Evolutionary conservation across 1,140 invertebrate genomes (phyloP), one percentile per base, ranked within the genome.

Genomic region (Manduca sexta): DNA sequence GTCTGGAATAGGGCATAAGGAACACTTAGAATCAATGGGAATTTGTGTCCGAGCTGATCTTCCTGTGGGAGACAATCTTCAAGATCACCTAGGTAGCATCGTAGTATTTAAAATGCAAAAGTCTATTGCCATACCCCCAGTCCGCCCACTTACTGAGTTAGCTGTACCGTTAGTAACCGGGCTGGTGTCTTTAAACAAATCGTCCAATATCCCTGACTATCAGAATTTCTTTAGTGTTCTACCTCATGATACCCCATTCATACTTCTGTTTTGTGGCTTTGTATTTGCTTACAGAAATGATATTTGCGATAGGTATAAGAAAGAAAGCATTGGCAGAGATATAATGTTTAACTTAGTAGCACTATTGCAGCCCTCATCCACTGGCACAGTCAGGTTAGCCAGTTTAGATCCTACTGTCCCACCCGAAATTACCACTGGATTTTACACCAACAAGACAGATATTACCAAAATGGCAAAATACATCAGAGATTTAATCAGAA

Each of bases 381-480:
- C 12, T 14, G 46, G 46, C 15, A 10, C 13, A n/a, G 29, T 49
- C 4, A 26, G 35, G 8, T 37, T 49, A 10, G 16, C 15, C n/a
- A 49, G 46, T 41, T 10, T 38, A n/a, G n/a, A 49, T 14, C 21
- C 21, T 5, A 26, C 21, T 5, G 8, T 26, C 4, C 21, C 21
- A 26, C 90, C 91, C 0, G 56, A 84, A 37, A 89, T 93, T 17
- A 85, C 88, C 57, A 86, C 90, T 1, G 89, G 88, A 51, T 90
- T 88, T 55, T 68, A 89, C 16, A 52, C 52, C 0, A 60, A 86
- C 31, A 44, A 61, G 0, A 49, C 69, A 14, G 88, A 89, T 52
- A 49, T 86, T 0, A 52, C 47, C 1, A 35, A 47, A 4, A 39
- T 52, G 18, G 43, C 45, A 1, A 6, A 43, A 35, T 51, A 26